Percentiles rank a stretch among this genome's conserved stretches.
These are phyloP conservation scores for Buteo buteo DNA, from an alignment of 2,113 vertebrate species.

Conservation along the genomic window DNA sequence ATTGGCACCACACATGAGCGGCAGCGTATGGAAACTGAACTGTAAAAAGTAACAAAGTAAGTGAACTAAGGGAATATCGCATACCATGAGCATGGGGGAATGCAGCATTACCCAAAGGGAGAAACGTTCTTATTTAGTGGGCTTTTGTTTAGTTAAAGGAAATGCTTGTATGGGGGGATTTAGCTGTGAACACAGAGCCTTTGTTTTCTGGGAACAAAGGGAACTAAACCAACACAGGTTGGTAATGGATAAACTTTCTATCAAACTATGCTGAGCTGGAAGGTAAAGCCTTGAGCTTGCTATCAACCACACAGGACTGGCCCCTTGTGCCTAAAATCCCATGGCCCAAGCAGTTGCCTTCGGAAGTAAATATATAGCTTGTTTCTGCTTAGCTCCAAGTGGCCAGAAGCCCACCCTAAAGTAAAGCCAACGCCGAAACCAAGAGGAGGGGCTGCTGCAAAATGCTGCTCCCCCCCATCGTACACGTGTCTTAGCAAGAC, in stretches of 20 bases:
- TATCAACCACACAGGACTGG: fast-evolving
- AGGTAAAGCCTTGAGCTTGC: background rate
- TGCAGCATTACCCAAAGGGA: constrained; percentile 31
- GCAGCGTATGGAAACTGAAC: constrained; percentile 43
- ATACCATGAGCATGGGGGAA: background rate
- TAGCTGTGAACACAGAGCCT: background rate
- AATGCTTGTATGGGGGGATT: background rate
- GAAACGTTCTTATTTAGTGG: background rate
- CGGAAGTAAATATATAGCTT: background rate
- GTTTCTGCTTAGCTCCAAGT: background rate
- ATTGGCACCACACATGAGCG: constrained; percentile 47
- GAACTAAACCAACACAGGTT: background rate
- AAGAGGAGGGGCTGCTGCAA: background rate
- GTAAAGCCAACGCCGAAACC: background rate
- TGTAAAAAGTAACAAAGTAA: constrained; percentile 56
- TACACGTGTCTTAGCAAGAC: background rate
- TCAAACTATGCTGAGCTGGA: background rate
- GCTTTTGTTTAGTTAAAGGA: background rate
- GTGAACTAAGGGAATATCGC: constrained; percentile 28
- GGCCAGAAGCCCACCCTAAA: background rate
- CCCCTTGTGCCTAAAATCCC: background rate
- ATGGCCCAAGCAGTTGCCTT: background rate
- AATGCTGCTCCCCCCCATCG: background rate
- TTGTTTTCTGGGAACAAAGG: constrained; percentile 24
- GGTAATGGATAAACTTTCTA: background rate